Conservation (phyloP, 2,113 vertebrate genomes). For the Numenius arquata region DNA sequence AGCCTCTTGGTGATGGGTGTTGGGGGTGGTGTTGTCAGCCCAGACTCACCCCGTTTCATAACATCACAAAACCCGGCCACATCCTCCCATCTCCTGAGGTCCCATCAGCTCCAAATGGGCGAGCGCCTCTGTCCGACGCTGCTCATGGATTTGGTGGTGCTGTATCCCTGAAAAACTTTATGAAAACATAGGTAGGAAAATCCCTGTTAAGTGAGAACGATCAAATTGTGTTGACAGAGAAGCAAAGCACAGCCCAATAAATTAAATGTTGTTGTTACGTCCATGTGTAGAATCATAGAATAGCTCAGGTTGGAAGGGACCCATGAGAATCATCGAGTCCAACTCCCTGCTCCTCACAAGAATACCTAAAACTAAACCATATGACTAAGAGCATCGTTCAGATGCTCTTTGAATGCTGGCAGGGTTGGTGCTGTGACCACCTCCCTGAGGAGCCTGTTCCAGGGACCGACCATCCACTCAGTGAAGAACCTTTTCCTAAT, state of each 20-base stretch:
- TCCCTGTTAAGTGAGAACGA: too few species aligned
- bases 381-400: too few species aligned
- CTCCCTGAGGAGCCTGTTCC: background rate
- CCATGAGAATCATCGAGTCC: background rate
- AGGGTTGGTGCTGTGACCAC: background rate
- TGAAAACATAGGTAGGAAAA: background rate
- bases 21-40: background rate
- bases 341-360: background rate
- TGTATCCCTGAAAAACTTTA: background rate
- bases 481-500: background rate
- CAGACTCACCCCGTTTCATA: background rate
- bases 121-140: accelerated
- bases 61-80: accelerated
- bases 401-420: background rate
- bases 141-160: accelerated
- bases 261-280: background rate
- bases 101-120: accelerated
- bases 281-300: background rate
- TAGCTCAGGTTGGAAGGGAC: background rate
- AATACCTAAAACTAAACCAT: background rate
- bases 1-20: too few species aligned
- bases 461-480: background rate
- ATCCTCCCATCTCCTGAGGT: background rate
- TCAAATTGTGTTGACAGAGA: background rate
- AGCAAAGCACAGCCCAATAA: background rate